Base-by-base conservation (phyloP, 1,140 invertebrate genomes). In the Oreohelix idahoensis region DNA sequence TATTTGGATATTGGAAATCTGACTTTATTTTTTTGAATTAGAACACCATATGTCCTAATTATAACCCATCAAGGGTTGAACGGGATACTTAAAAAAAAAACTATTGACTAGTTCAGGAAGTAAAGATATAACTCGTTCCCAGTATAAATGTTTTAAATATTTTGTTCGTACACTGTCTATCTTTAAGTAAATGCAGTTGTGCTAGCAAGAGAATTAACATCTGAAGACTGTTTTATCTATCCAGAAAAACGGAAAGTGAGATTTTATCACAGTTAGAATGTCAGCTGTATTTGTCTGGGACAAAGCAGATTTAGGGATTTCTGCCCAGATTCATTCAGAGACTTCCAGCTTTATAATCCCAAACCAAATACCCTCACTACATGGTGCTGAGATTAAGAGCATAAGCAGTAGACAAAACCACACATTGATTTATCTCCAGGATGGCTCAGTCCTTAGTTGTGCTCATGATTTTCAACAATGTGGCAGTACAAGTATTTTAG, bases 391-490 rank as follows among this genome's bases (percentile, higher is more conserved):
- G n/a, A 83, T 90, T 15, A 39, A 35, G 15, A 75, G 98, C 93
- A 95, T 98, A 83, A 95, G 95, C 1, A 96, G 96, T 93, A 97
- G 97, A 49, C 94, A 95, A 36, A 95, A 95, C 88, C 97, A 98
- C 92, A 96, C 95, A 73, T 89, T 91, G n/a, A 81, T 92, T 71
- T 85, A 87, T 15, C 70, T 83, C 86, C 96, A 96, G 95, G 95
- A 95, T 94, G 97, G 97, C 45, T 95, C 96, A 86, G 88, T 98
- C 1, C 97, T 96, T 92, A 92, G 95, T 1, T 98, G 97, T 96
- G 95, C 94, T 76, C 98, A 98, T 91, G 95, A 94, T 69, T 95
- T 95, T 92, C 97, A 97, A 0, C 97, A 98, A 90, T 93, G 98
- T 78, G 97, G 97, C 17, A 90, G 97, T 49, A 95, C 95, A 15